Conservation (phyloP, 2,888 invertebrate genomes). For the Arge pagana region DNA sequence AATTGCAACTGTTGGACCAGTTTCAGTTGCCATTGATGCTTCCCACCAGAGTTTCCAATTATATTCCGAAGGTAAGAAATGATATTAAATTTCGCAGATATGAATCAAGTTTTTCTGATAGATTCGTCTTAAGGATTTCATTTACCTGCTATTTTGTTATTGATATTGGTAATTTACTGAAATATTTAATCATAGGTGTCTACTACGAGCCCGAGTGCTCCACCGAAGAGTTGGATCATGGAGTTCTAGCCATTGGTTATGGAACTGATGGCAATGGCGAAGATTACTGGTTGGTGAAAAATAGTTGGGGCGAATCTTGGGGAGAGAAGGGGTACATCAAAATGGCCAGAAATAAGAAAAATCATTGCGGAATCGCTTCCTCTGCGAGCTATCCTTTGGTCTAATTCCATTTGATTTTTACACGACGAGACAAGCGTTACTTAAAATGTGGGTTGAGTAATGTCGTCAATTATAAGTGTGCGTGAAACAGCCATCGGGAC, state of each 20-base stretch:
- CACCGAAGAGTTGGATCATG: slow-evolving; percentile 76
- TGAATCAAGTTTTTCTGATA: background rate
- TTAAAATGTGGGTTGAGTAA: slow-evolving; percentile 1
- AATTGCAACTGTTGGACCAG: slow-evolving; percentile 82
- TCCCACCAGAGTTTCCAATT: slow-evolving; percentile 84
- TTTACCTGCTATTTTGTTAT: slow-evolving; percentile 7
- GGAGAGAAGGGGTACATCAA: slow-evolving; percentile 85
- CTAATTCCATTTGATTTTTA: slow-evolving; percentile 54
- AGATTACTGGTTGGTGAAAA: slow-evolving; percentile 88
- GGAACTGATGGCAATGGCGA: slow-evolving; percentile 69
- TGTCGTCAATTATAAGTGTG: too few species aligned
- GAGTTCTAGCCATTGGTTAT: slow-evolving; percentile 83
- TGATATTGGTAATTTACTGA: too few species aligned
- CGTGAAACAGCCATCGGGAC: too few species aligned
- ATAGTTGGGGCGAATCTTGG: slow-evolving; percentile 83
- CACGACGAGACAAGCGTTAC: background rate
- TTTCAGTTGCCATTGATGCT: slow-evolving; percentile 90
- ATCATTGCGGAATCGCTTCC: slow-evolving; percentile 87
- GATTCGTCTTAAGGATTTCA: background rate
- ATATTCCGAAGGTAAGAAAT: slow-evolving; percentile 69
- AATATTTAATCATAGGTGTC: slow-evolving; percentile 61
- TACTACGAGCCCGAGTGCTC: slow-evolving; percentile 83
- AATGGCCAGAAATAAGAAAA: slow-evolving; percentile 82
- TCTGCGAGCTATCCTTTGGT: slow-evolving; percentile 85
- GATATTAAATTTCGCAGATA: background rate